A percentile compares a stretch with the other conserved stretches of the same genome.
phyloP scores from a whole-genome alignment of 2,888 invertebrate species.

The Slavum lentiscoides region DNA sequence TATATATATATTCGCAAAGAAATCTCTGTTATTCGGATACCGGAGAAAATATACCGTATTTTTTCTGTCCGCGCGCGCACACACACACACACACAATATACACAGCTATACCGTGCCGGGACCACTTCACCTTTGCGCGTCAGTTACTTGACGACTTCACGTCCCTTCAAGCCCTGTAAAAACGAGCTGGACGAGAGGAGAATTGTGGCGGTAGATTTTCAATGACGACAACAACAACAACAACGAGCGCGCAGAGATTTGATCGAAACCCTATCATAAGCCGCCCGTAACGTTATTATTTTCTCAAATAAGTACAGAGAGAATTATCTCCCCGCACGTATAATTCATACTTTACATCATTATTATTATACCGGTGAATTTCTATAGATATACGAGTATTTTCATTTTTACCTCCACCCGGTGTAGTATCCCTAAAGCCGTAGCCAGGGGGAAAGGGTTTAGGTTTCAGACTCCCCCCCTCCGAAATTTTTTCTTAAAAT shows the following conservation, averaged over 20 bases:
- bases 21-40: neutral
- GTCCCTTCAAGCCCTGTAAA: no score
- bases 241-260: neutral
- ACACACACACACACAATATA: no score
- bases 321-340: neutral
- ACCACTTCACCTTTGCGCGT: neutral
- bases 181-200: no score
- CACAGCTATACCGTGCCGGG: neutral
- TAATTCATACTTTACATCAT: conserved; percentile 25
- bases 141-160: neutral
- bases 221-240: no score
- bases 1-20: no score
- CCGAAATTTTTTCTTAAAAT: neutral
- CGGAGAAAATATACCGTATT: neutral
- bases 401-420: no score
- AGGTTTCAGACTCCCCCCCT: no score
- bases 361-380: no score
- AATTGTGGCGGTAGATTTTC: no score
- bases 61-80: neutral
- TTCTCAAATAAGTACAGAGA: neutral
- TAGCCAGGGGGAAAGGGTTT: no score
- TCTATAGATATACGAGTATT: no score
- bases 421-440: no score
- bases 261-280: conserved; percentile 7
- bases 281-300: conserved; percentile 15